A percentile compares a stretch with the other conserved stretches of the same genome.
Evolutionary conservation across 2,113 vertebrate species (phyloP).

Genomic region (Ciconia maguari): DNA sequence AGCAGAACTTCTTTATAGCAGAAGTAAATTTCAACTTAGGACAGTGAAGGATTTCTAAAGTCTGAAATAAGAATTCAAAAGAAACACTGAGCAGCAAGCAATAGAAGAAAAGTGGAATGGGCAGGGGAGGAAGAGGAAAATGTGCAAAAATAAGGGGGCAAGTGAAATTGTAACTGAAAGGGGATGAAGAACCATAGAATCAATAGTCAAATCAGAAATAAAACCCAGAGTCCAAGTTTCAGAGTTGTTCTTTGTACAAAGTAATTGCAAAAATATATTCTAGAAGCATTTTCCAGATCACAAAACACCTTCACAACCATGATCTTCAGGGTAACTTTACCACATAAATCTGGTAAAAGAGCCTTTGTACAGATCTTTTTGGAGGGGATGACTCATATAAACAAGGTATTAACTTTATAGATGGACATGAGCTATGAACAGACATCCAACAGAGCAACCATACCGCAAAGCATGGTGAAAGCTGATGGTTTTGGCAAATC

Average conservation of each 20-base stretch:
- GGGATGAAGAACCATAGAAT: not conserved
- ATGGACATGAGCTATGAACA: not conserved
- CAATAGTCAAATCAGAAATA: not conserved
- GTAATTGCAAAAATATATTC: not conserved
- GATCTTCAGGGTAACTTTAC: not conserved
- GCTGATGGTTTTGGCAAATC: not conserved
- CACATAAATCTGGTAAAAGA: not conserved
- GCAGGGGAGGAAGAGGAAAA: not conserved
- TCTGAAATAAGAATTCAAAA: not conserved
- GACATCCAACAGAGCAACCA: not conserved
- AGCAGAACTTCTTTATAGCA: not conserved
- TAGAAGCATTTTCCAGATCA: not conserved
- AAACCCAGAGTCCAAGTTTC: not conserved
- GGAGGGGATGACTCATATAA: not conserved
- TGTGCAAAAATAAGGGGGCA: not conserved
- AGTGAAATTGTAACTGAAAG: not conserved
- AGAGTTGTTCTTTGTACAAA: not conserved
- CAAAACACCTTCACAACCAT: not conserved
- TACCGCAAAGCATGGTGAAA: not conserved
- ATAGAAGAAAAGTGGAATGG: not conserved
- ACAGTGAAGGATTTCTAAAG: not conserved
- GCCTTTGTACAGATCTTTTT: not conserved
- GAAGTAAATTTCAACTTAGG: not conserved
- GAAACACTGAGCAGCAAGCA: not conserved
- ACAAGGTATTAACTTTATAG: not conserved